Conservation (phyloP, 2,888 invertebrate genomes). For the Eupithecia insigniata region DNA sequence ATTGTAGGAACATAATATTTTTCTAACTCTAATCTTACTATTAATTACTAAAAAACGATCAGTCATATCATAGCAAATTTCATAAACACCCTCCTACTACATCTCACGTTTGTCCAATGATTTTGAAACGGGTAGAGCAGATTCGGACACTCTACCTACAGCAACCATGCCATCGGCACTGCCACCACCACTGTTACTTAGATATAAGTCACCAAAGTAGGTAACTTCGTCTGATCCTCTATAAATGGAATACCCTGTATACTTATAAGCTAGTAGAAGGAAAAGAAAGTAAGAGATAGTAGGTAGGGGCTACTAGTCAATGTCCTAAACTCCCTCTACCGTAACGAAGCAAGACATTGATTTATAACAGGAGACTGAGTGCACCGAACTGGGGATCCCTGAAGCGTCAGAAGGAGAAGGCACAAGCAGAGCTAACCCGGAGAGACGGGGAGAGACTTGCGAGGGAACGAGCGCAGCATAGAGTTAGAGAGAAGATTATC, state of each 20-base stretch:
- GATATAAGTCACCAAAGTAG: not conserved
- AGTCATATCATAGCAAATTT: not conserved
- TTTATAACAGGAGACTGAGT: conserved; percentile 64
- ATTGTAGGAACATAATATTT: not conserved
- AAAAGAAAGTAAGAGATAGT: not conserved
- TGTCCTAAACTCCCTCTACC: not conserved
- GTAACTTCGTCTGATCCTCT: not conserved
- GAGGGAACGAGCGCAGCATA: conserved; percentile 60
- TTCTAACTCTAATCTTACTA: not conserved
- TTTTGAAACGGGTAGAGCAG: not conserved
- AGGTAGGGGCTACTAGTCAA: not conserved
- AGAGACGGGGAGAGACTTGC: conserved; percentile 72
- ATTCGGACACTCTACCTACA: not conserved
- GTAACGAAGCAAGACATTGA: conserved; percentile 13
- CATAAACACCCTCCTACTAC: not conserved
- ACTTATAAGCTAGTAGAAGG: not conserved
- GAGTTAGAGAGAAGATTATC: conserved; percentile 61
- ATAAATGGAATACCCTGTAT: not conserved
- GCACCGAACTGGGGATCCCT: conserved; percentile 73
- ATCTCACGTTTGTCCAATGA: not conserved
- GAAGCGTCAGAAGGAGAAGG: conserved; percentile 65
- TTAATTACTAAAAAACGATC: not conserved
- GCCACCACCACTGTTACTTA: not conserved
- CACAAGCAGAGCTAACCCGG: conserved; percentile 66
- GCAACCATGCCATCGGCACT: not conserved